Percentiles rank a stretch among this genome's conserved stretches.
These are phyloP conservation scores for Hassar affinis DNA, from an alignment of 2,113 vertebrate species.

Conservation along the genomic window DNA sequence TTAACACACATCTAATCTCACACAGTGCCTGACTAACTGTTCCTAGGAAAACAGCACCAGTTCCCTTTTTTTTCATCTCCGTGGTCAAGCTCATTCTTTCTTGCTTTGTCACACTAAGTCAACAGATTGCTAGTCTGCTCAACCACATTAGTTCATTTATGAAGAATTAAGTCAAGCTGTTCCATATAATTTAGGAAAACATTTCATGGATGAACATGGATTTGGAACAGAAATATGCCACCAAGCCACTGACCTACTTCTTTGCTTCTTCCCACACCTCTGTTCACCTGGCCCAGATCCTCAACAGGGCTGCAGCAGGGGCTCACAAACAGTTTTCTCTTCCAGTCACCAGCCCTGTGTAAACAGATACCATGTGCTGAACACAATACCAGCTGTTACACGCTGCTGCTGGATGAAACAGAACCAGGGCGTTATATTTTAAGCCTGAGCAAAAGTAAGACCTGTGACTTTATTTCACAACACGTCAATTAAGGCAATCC, in stretches of 20 bases:
- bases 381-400: slow-evolving; percentile 7
- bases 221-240: neutral
- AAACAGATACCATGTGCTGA: neutral
- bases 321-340: neutral
- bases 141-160: neutral
- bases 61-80: neutral
- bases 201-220: neutral
- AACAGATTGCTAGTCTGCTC: neutral
- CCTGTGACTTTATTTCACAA: neutral
- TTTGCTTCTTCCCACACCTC: slow-evolving; percentile 4
- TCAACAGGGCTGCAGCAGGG: slow-evolving; percentile 3
- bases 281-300: slow-evolving; percentile 41
- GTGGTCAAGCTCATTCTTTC: neutral
- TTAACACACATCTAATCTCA: neutral
- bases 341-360: neutral
- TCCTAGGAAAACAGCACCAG: neutral
- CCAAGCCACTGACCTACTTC: slow-evolving; percentile 46
- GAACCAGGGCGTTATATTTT: neutral
- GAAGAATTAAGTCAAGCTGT: slow-evolving; percentile 8
- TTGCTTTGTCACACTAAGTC: neutral
- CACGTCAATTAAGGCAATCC: neutral
- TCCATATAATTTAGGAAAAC: neutral
- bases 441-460: neutral
- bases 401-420: neutral
- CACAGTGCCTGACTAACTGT: neutral